Evolutionary conservation across 2,113 vertebrate species (phyloP), one percentile per base, ranked within the genome.

Genomic region (Carassius carassius): DNA sequence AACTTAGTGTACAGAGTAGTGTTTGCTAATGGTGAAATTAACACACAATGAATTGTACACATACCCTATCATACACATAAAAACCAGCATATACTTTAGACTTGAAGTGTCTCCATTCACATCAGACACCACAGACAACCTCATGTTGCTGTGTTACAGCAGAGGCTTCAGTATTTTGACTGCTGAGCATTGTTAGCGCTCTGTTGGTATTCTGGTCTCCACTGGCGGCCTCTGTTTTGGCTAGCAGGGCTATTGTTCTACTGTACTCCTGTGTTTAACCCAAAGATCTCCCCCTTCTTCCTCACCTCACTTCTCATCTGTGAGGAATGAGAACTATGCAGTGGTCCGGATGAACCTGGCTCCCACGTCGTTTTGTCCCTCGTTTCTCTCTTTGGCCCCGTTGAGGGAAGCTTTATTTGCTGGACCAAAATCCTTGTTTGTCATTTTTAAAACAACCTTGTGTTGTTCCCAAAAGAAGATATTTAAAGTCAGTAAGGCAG

Each of bases 251-350:
- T 49, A 80, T 89, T 89, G 75, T 87, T 85, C 75, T 77, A 84
- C 85, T 83, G 80, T 75, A 78, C 81, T 23, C 44, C 47, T 60
- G 25, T 51, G 29, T 84, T 76, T 86, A 2, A 32, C 23, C 73
- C 81, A 87, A 76, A 85, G 56, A 44, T 83, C 21, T 25, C 81
- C 72, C 78, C 83, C 54, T 54, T 72, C 37, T 65, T 41, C 79
- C 47, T 83, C 74, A 62, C 32, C 63, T 86, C 23, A 5, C 77
- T 85, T 81, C 81, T 86, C 80, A 83, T 86, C 65, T 77, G 65
- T 76, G 83, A 82, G 74, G 86, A 90, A 87, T 75, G 74, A 76
- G 51, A 88, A 80, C 77, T 82, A 87, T 85, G 87, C 58, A 21
- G 49, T 83, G 67, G 29, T 73, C 81, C 58, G 37, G 78, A 82